A percentile compares a stretch with the other conserved stretches of the same genome.
Evolutionary conservation across 53 echinoderm and acorn worm genomes (phyloP).

Genomic region (Holothuria leucospilota): DNA sequence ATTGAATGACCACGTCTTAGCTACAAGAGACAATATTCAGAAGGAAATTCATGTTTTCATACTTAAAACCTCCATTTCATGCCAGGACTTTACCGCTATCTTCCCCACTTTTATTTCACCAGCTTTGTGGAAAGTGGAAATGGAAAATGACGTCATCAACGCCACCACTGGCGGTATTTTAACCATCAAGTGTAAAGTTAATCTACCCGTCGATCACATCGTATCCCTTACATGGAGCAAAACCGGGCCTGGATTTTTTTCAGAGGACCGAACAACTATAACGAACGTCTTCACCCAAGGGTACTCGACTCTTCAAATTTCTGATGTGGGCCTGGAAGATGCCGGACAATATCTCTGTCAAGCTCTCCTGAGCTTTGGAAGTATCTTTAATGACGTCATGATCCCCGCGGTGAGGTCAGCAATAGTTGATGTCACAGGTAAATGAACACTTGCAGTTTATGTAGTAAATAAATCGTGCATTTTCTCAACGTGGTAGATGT

Average conservation of each 20-base stretch:
- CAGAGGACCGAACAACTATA: not conserved
- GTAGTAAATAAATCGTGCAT: too few species aligned
- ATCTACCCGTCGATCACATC: not conserved
- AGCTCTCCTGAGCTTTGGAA: not conserved
- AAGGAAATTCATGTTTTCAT: too few species aligned
- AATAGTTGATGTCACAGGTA: too few species aligned
- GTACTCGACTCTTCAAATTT: conserved; percentile 4
- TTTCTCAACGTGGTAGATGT: too few species aligned
- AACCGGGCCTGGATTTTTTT: not conserved
- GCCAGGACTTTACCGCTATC: too few species aligned
- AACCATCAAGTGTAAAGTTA: not conserved
- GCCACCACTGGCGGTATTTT: conserved; percentile 13
- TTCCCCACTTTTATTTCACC: too few species aligned
- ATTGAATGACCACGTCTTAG: too few species aligned
- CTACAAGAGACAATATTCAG: too few species aligned
- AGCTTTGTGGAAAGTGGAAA: conserved; percentile 4
- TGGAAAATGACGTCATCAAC: not conserved
- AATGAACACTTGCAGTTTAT: too few species aligned
- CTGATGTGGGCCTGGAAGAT: not conserved
- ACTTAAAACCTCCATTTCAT: too few species aligned
- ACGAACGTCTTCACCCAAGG: conserved; percentile 9
- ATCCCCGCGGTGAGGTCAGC: too few species aligned
- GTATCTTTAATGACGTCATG: too few species aligned
- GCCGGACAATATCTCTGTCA: not conserved
- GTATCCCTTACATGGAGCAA: not conserved